A percentile compares a stretch with the other conserved stretches of the same genome.
These are phyloP conservation scores for Chrysotoxum bicinctum DNA, from an alignment of 2,888 invertebrate genomes.

Conservation along the genomic window DNA sequence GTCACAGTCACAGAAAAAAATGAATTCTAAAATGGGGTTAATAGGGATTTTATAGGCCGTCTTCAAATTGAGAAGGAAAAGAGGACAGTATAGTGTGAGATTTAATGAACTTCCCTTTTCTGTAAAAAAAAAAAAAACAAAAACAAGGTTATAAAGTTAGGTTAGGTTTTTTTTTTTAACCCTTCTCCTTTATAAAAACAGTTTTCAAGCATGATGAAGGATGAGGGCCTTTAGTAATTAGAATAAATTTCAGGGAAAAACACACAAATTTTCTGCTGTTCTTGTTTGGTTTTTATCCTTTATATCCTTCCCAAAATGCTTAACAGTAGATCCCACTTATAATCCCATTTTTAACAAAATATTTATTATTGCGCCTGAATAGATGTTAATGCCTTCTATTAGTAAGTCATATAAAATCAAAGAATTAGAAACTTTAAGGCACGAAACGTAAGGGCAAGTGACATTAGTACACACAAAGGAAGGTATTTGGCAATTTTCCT, in stretches of 20 bases:
- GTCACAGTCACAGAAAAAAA: not conserved
- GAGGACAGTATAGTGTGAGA: constrained; percentile 7
- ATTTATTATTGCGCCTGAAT: too few relatives aligned
- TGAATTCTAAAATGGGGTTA: constrained; percentile 20
- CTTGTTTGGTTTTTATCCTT: not conserved
- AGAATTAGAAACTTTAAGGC: not conserved
- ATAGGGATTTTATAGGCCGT: constrained; percentile 30
- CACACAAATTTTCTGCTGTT: constrained; percentile 7
- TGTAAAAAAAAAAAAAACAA: constrained; percentile 6
- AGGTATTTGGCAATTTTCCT: too few relatives aligned
- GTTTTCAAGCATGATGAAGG: constrained; percentile 21
- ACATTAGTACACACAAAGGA: too few relatives aligned
- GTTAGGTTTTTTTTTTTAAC: not conserved
- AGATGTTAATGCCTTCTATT: not conserved
- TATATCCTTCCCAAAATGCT: not conserved
- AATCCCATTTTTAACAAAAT: too few relatives aligned
- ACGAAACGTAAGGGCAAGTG: not conserved
- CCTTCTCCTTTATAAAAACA: not conserved
- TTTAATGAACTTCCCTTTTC: constrained; percentile 28
- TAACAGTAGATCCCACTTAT: constrained; percentile 3
- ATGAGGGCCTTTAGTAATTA: constrained; percentile 34
- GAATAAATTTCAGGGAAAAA: constrained; percentile 32
- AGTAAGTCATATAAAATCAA: too few relatives aligned
- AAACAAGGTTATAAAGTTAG: constrained; percentile 18
- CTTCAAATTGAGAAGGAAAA: not conserved